Evolutionary conservation across 1,140 invertebrate genomes (phyloP).

Genomic region (Drosophila pectinifera): DNA sequence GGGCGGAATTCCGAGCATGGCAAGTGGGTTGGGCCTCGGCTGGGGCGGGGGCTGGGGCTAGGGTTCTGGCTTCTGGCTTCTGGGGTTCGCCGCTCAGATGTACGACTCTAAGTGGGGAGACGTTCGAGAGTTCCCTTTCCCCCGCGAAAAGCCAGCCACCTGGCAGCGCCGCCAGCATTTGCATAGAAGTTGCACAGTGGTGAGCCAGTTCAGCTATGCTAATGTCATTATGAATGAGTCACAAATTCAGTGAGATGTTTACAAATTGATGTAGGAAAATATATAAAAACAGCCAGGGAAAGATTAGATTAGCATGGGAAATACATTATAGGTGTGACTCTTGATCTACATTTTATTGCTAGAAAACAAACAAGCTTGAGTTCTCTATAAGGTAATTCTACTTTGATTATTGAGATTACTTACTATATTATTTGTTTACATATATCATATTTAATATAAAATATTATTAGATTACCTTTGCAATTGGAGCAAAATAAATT

Average conservation of each 20-base stretch:
- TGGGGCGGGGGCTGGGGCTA: constrained; percentile 3
- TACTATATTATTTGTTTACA: too few species aligned
- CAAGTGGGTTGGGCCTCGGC: constrained; percentile 10
- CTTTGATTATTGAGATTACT: too few species aligned
- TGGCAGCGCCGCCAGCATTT: constrained; percentile 52
- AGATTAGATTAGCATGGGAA: constrained; percentile 1
- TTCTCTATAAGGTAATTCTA: neutral
- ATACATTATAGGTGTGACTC: neutral
- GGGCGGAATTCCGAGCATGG: constrained; percentile 49
- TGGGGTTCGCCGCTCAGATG: constrained; percentile 39
- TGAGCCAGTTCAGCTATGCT: constrained; percentile 1
- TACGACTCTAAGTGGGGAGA: constrained; percentile 21
- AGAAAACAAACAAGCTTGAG: neutral
- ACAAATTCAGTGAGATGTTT: constrained; percentile 14
- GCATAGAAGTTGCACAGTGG: constrained; percentile 52
- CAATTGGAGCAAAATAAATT: too few species aligned
- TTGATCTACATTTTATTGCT: neutral
- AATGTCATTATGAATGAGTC: constrained; percentile 16
- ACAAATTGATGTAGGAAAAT: constrained; percentile 1
- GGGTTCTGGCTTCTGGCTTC: constrained; percentile 3
- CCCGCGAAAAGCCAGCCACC: constrained; percentile 18
- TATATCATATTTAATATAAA: too few species aligned
- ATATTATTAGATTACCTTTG: too few species aligned
- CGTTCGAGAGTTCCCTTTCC: constrained; percentile 4
- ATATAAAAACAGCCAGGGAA: neutral